A percentile compares a stretch with the other conserved stretches of the same genome.
phyloP scores from a whole-genome alignment of 2,113 vertebrate species.

The Trogon melanurus region DNA sequence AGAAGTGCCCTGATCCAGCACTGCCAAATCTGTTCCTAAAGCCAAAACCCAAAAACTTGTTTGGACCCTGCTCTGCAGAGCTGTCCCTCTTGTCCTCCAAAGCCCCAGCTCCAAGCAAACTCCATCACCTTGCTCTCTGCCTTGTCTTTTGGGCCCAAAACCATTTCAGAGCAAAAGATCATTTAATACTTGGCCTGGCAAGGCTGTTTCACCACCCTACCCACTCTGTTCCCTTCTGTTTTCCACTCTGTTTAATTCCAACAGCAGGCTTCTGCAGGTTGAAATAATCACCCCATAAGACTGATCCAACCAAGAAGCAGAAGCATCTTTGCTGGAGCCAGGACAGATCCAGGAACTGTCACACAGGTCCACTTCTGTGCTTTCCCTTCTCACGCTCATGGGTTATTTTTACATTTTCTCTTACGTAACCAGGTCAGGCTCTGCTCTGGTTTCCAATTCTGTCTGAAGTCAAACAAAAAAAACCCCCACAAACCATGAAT shows the following conservation, averaged over 20 bases:
- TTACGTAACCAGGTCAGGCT: conserved; percentile 46
- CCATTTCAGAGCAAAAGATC: not conserved
- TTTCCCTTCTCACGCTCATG: not conserved
- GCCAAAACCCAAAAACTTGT: not conserved
- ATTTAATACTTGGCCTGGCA: not conserved
- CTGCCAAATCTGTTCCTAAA: not conserved
- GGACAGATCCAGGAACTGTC: not conserved
- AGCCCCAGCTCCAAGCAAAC: not conserved
- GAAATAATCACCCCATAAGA: not conserved
- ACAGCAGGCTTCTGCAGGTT: not conserved
- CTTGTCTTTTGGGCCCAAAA: not conserved
- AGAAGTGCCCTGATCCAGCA: accelerated
- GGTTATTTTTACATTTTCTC: conserved; percentile 53
- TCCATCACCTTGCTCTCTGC: not conserved
- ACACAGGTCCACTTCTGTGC: not conserved
- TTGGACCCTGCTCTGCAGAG: not conserved
- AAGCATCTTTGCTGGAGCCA: not conserved
- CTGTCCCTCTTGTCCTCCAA: not conserved
- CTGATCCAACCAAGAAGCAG: not conserved
- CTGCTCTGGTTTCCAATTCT: conserved; percentile 37
- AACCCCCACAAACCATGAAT: not conserved
- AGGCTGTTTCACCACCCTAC: not conserved
- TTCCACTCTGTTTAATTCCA: not conserved
- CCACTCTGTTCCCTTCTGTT: not conserved
- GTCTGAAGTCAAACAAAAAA: conserved; percentile 5